Evolutionary conservation across 2,888 invertebrate genomes (phyloP), one percentile per base, ranked within the genome.

Genomic region (Nineta flava): DNA sequence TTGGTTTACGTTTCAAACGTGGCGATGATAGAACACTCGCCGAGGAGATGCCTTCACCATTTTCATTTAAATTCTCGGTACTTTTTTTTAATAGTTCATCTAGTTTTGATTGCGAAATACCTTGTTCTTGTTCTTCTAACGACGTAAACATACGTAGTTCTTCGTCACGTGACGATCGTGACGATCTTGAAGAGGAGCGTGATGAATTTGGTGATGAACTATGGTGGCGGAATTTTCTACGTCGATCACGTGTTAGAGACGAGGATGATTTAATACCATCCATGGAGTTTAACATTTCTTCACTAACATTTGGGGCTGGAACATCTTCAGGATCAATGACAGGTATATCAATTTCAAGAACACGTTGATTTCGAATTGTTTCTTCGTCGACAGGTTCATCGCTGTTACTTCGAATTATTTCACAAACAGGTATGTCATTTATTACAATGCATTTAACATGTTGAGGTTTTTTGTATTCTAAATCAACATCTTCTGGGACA

Each of bases 121-220:
- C 49, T 21, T 49, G 68, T 60, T 78, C 78, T 54, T 75, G 74
- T 62, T 77, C 77, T 61, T 78, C 78, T 57, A 78, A 69, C 49
- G 78, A 77, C 54, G 78, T 77, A 58, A 78, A 77, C 68, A 75
- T 72, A 65, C 74, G 74, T 35, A 78, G 63, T 62, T 78, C 79
- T 60, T 79, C 77, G 57, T 78, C 77, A 50, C 77, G 75, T 26
- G 77, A 77, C 52, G 75, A 72, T 52, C 74, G 72, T 50, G 77
- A 77, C 13, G 76, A 76, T 58, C 65, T 70, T 50, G 77, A 77
- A 53, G 76, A 76, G 55, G 75, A 76, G 55, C 72, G 71, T 32
- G 68, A 68, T 32, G 65, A 65, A 54, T 76, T 77, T 26, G 26
- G 26, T 7, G 26, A 26, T 26, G 26, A 26, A 7, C 26, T 26